These are phyloP conservation scores for Indicator indicator DNA, from an alignment of 2,113 vertebrate genomes.

Conservation along the genomic window DNA sequence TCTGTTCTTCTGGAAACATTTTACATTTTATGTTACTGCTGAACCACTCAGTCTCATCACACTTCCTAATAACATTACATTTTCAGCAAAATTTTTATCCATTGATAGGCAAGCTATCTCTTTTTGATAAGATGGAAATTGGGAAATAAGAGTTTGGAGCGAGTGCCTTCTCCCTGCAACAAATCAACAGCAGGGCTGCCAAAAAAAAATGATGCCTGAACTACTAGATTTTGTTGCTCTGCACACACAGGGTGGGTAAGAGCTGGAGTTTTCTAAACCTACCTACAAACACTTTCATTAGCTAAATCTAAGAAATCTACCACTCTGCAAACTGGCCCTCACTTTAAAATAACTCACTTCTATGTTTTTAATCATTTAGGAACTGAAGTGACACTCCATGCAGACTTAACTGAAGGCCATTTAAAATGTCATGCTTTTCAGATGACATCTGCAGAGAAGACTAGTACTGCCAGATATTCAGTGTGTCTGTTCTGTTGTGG, in stretches of 20 bases:
- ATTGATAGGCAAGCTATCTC: neutral
- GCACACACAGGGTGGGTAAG: neutral
- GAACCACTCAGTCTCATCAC: neutral
- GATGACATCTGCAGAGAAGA: neutral
- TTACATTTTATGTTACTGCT: neutral
- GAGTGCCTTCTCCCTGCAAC: neutral
- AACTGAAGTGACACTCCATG: neutral
- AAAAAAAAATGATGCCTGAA: neutral
- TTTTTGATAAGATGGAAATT: neutral
- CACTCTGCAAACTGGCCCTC: neutral
- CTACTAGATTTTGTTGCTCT: neutral
- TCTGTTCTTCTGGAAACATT: neutral
- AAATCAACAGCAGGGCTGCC: neutral
- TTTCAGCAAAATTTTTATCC: neutral
- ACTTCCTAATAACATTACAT: neutral
- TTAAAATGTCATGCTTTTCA: neutral
- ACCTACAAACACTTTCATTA: neutral
- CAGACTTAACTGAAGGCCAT: neutral
- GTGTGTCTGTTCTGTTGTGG: neutral
- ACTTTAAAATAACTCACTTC: neutral
- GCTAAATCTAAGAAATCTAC: neutral
- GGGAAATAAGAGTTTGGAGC: neutral
- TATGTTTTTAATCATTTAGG: neutral
- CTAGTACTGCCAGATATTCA: neutral
- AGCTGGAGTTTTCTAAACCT: neutral